Evolutionary conservation across 2,888 invertebrate species (phyloP), one percentile per base, ranked within the genome.

Genomic region (Cryptocheilus praepositus): DNA sequence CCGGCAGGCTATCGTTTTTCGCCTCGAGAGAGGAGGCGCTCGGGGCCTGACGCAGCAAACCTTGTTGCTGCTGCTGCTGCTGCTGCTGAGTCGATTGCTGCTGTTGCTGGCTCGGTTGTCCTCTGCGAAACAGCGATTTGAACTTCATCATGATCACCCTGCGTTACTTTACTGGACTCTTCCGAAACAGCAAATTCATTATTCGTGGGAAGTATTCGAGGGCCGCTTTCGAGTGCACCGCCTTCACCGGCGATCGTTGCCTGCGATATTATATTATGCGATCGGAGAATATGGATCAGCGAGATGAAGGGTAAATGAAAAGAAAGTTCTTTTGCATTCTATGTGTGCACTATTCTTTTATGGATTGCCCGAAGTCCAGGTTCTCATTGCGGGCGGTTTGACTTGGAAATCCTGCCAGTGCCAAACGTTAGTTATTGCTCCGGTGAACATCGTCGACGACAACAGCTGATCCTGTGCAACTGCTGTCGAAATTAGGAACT

Each of bases 41-140:
- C 7, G 93, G 92, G 45, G 93, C 92, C 79, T 88, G 92, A 89
- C 89, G 91, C 89, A 77, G 74, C 79, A 16, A 71, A 70, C 22
- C 16, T 7, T 63, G 76, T 13, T 74, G 77, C 68, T 80, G 81
- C 73, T 81, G 80, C 73, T 80, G 81, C 54, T 83, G 83, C 61
- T 84, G 78, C 69, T 83, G 83, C 63, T 81, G 82, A 73, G 82
- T 83, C 75, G 82, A 78, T 67, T 79, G 81, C 64, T 82, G 81
- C 70, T 81, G 80, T 75, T 77, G 82, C 74, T 88, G 88, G 71
- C 84, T 87, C 74, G 82, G 88, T 88, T 94, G 94, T 86, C 95
- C 95, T 94, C 95, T 95, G 91, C 95, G 95, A 91, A 96, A 96
- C 89, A 96, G 93, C 87, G 95, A 95, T 93, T 95, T 95, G 90